These are phyloP conservation scores for Mormyrus iriodes DNA, from an alignment of 2,113 vertebrate genomes.

Conservation along the genomic window DNA sequence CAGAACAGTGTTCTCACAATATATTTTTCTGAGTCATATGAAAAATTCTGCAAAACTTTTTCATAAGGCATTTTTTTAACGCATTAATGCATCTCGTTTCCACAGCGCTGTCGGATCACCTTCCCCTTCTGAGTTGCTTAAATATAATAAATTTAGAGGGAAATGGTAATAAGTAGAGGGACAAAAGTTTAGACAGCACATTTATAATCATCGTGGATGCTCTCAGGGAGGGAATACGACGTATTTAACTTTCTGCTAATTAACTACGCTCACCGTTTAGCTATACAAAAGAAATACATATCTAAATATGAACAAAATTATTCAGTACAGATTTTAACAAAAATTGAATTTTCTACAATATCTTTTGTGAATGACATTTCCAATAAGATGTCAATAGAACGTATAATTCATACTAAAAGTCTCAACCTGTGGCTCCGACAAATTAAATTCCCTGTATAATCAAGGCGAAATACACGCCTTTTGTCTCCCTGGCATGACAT, in stretches of 20 bases:
- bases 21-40: neutral
- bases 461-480: neutral
- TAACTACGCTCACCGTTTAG: neutral
- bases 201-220: neutral
- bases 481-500: neutral
- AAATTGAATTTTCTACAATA: neutral
- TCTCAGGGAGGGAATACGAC: neutral
- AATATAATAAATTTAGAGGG: neutral
- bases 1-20: neutral
- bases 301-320: neutral
- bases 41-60: neutral
- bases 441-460: neutral
- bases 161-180: no score
- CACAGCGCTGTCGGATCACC: neutral
- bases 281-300: neutral
- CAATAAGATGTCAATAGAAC: neutral
- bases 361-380: neutral
- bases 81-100: neutral
- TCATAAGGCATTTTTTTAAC: neutral
- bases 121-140: neutral
- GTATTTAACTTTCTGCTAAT: neutral
- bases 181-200: neutral
- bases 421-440: neutral
- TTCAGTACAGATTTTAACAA: neutral
- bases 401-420: neutral